Evolutionary conservation across 2,113 vertebrate species (phyloP).

Genomic region (Elgaria multicarinata): DNA sequence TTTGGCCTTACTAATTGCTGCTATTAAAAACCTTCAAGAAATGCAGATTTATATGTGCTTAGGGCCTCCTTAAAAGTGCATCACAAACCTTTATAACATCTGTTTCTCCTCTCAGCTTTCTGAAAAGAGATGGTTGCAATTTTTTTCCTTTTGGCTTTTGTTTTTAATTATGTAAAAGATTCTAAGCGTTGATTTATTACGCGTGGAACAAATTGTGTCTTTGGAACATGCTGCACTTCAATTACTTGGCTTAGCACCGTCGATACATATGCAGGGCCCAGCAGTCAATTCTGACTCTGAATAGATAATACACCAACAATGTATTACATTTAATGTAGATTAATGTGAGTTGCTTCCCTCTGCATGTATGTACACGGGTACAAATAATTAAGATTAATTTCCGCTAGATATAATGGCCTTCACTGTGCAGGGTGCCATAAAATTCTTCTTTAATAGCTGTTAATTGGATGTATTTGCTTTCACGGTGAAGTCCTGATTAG

Average conservation of each 20-base stretch:
- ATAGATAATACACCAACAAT: conserved; percentile 76
- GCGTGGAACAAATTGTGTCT: conserved; percentile 71
- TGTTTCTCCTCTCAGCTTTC: conserved; percentile 53
- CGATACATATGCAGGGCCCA: conserved; percentile 72
- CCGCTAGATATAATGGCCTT: conserved; percentile 80
- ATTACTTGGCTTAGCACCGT: conserved; percentile 69
- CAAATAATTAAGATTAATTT: conserved; percentile 95
- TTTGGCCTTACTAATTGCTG: conserved; percentile 65
- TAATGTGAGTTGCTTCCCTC: conserved; percentile 86
- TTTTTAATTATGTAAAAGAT: conserved; percentile 68
- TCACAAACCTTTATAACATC: conserved; percentile 63
- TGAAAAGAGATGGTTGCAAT: conserved; percentile 69
- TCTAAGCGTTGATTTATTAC: conserved; percentile 66
- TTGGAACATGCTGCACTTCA: conserved; percentile 67
- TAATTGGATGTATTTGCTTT: conserved; percentile 85
- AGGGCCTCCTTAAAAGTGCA: conserved; percentile 57
- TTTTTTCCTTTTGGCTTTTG: conserved; percentile 56
- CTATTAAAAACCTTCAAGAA: conserved; percentile 70
- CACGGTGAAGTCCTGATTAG: conserved; percentile 84
- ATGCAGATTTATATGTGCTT: conserved; percentile 62
- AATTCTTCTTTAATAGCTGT: conserved; percentile 84
- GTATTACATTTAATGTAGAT: conserved; percentile 90
- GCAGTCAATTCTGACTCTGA: conserved; percentile 85
- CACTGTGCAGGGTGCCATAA: conserved; percentile 83
- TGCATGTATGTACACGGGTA: conserved; percentile 83